A percentile compares a stretch with the other conserved stretches of the same genome.
Conservation (phyloP, 2,113 vertebrate species). For the Sturnus vulgaris region DNA sequence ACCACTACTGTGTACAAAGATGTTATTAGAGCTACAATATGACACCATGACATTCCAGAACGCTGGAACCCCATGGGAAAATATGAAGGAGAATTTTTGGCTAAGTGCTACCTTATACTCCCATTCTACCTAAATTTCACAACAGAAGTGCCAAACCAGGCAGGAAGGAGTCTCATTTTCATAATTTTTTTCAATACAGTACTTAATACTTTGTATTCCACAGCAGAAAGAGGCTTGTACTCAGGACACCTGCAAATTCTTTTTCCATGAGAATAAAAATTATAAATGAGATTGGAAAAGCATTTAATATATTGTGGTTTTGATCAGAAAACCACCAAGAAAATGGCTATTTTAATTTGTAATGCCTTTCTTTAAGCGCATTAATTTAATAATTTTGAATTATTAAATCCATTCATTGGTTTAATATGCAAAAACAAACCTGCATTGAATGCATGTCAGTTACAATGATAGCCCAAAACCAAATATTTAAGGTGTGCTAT, state of each 20-base stretch:
- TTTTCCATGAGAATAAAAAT: neutral
- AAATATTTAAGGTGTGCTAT: neutral
- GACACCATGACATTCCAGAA: neutral
- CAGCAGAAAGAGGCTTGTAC: neutral
- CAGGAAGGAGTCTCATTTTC: neutral
- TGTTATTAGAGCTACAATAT: neutral
- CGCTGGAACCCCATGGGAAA: neutral
- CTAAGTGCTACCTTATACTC: neutral
- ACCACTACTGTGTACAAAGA: neutral
- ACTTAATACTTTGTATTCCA: neutral
- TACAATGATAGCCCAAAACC: neutral
- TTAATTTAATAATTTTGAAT: neutral
- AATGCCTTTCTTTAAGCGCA: neutral
- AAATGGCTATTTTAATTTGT: neutral
- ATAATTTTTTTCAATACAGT: neutral
- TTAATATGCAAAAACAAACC: neutral
- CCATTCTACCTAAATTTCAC: neutral
- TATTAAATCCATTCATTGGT: neutral
- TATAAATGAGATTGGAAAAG: neutral
- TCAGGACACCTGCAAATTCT: neutral
- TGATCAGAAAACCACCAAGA: neutral
- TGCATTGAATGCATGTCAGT: fast-evolving
- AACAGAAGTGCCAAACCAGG: neutral
- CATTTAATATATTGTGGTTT: neutral
- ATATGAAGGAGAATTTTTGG: neutral